Conservation (phyloP, 1,140 invertebrate genomes). For the Rhagoletis pomonella region DNA sequence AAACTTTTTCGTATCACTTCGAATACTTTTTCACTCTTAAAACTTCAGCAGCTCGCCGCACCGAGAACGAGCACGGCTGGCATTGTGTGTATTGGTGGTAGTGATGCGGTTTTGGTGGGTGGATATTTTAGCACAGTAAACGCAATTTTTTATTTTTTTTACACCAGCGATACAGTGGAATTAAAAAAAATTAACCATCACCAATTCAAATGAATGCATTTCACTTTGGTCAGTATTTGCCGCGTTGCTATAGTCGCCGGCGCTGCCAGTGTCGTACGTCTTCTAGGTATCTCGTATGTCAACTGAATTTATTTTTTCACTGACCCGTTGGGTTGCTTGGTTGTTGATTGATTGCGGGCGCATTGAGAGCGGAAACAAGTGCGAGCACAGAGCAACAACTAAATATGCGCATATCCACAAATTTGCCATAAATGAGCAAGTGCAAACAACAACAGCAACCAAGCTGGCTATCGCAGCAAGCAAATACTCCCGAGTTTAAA, state of each 20-base stretch:
- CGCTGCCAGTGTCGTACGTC: neutral
- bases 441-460: neutral
- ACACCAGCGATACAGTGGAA: neutral
- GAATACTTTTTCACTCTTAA: neutral
- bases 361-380: slow-evolving; percentile 14
- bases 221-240: neutral
- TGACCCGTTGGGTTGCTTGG: neutral
- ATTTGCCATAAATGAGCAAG: slow-evolving; percentile 29
- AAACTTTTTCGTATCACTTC: neutral
- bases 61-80: neutral
- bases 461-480: neutral
- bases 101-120: neutral
- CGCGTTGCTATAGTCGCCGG: slow-evolving; percentile 14
- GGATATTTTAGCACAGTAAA: neutral
- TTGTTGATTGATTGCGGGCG: neutral
- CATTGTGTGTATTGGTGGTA: neutral
- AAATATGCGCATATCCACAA: neutral
- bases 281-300: slow-evolving; percentile 37
- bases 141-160: neutral
- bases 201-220: neutral
- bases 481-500: neutral
- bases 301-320: slow-evolving; percentile 39
- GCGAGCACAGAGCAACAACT: neutral
- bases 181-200: neutral
- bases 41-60: neutral